phyloP scores from a whole-genome alignment of 2,888 invertebrate species.

The Pharmacophagus antenor region DNA sequence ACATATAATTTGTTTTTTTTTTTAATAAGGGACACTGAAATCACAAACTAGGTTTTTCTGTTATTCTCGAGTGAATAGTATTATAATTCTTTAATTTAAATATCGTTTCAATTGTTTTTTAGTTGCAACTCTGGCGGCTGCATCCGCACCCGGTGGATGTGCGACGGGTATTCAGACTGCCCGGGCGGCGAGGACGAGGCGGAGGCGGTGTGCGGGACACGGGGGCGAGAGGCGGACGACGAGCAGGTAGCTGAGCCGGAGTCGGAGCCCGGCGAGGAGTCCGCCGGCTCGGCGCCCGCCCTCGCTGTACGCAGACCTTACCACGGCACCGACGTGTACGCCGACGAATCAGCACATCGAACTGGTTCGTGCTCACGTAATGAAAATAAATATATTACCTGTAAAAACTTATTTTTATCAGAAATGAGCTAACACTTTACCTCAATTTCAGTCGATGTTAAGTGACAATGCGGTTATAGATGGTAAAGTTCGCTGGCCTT shows the following conservation, averaged over 20 bases:
- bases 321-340: conserved; percentile 38
- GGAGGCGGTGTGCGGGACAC: conserved; percentile 41
- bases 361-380: conserved; percentile 34
- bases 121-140: conserved; percentile 67
- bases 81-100: too few relatives aligned
- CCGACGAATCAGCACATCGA: conserved; percentile 32
- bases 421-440: too few relatives aligned
- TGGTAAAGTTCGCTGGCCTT: too few relatives aligned
- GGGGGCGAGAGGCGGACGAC: conserved; percentile 6
- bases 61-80: too few relatives aligned
- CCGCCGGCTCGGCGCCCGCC: conserved; percentile 67
- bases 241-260: conserved; percentile 30
- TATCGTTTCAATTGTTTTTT: conserved; percentile 6
- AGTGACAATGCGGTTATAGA: too few relatives aligned
- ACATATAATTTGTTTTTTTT: too few relatives aligned
- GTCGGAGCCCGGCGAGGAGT: conserved; percentile 57
- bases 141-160: conserved; percentile 66
- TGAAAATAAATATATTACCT: too few relatives aligned
- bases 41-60: too few relatives aligned
- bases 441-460: too few relatives aligned
- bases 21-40: too few relatives aligned
- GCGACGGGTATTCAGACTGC: conserved; percentile 75
- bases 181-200: conserved; percentile 66
- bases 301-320: conserved; percentile 58
- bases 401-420: too few relatives aligned